Base-by-base conservation (phyloP, 2,113 vertebrate species). In the Holacanthus passer region DNA sequence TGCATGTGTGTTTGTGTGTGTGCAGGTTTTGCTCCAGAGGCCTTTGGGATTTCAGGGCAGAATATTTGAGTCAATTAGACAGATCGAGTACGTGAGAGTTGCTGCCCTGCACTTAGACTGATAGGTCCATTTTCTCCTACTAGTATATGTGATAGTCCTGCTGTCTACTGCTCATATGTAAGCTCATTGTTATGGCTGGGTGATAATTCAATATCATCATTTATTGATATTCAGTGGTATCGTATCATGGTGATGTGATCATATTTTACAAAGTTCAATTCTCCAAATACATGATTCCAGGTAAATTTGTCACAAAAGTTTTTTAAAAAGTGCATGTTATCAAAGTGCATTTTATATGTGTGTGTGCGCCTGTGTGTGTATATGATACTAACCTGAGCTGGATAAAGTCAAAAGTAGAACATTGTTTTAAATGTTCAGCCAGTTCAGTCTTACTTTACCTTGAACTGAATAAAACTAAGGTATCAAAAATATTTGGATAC, bases 21-120 rank as follows among this genome's bases (percentile, higher is more conserved):
- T 66, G 76, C 12, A 53, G 47, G 60, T 50, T 58, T 47, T 37
- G 45, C 74, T 80, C 52, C 50, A 82, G 43, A 65, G 83, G 72
- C 81, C 79, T 83, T 20, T 82, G 83, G 83, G 87, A 85, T 84
- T 63, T 79, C 70, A 70, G 80, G 69, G 73, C 73, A 82, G 84
- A 73, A 71, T 78, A 85, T 84, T 72, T 89, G 72, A 91, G 81
- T 87, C 76, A 75, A 86, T 82, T 77, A 86, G 86, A 89, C 82
- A 77, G 85, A 79, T 86, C 75, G 47, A 55, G 82, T 80, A 29
- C 64, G 27, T 62, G 59, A 53, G 73, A 83, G 39, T 73, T 6
- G 48, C 77, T 82, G 77, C 73, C 27, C 69, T 70, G 55, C 72
- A 63, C 70, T 53, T 35, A 7, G 16, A 66, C 81, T 67, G 73